Percentiles rank a stretch among this genome's conserved stretches.
Conservation (phyloP, 2,113 vertebrate species). For the Psittacara wagleri region DNA sequence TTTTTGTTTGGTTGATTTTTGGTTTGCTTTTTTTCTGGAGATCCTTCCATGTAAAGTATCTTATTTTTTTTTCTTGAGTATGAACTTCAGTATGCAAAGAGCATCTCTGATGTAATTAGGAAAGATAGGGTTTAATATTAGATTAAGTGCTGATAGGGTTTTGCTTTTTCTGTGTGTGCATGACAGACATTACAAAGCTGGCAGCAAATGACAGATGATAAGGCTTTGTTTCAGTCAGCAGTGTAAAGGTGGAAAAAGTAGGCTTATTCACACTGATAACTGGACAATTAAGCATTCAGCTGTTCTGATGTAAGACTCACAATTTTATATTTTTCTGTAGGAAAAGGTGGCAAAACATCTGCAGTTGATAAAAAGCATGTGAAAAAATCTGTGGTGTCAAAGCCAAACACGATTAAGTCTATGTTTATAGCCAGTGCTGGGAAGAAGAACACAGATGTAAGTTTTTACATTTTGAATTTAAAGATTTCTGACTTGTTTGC, state of each 20-base stretch:
- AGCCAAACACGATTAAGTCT: constrained; percentile 93
- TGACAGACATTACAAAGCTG: neutral
- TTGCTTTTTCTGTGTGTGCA: neutral
- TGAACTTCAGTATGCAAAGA: neutral
- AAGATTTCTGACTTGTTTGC: neutral
- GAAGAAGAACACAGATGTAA: constrained; percentile 85
- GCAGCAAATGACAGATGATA: neutral
- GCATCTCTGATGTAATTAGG: neutral
- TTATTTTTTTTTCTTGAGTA: neutral
- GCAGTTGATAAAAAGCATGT: constrained; percentile 72
- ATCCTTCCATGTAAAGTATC: neutral
- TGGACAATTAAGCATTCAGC: neutral
- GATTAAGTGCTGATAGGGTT: neutral
- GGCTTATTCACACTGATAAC: neutral
- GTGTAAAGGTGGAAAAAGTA: neutral
- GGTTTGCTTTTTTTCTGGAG: neutral
- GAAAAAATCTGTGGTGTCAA: constrained; percentile 84
- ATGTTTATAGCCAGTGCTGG: constrained; percentile 93
- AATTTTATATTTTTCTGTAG: constrained; percentile 62
- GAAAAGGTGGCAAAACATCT: constrained; percentile 74
- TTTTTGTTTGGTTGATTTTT: neutral
- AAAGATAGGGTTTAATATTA: neutral
- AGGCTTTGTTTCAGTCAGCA: neutral
- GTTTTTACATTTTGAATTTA: constrained; percentile 5
- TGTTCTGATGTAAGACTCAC: neutral